Evolutionary conservation across 2,888 invertebrate species (phyloP), one percentile per base, ranked within the genome.

Genomic region (Conchocele bisecta): DNA sequence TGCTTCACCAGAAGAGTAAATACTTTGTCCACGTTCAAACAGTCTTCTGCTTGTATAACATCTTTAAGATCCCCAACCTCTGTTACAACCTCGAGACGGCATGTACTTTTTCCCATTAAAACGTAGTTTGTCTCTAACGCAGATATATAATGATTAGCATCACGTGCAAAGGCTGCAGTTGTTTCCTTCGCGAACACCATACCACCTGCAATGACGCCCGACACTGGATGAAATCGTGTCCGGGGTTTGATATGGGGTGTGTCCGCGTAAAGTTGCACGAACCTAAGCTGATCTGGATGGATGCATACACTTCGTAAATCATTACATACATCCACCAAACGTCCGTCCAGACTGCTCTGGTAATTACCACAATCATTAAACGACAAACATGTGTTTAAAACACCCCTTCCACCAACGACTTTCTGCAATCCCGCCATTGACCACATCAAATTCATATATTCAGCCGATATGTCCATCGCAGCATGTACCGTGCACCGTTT

Each of bases 401-500:
- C 44, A n/a, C 69, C 65, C 11, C 69, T 48, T 6, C 20, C 26
- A n/a, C 64, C 68, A 11, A 61, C 22, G 5, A 68, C 48, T n/a
- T 22, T n/a, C 28, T 65, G 65, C n/a, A 69, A 22, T 26, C 74
- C 69, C 29, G 13, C 35, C 2, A 22, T 37, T n/a, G 74, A 69
- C 74, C 69, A 74, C 7, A 69, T 26, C 65, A 74, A 48, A 17
- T 66, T 54, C n/a, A 74, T 50, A 28, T 46, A 46, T 33, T 48
- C 51, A 13, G 56, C 42, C 13, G 29, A 33, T 33, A 69, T 69
- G 28, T 65, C 28, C 11, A 51, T 50, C 17, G 65, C 74, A 31
- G 48, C 28, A 48, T 69, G 69, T 29, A 74, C 59, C 5, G 59
- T 68, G 28, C 20, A 22, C 11, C 37, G 7, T 13, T 1, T 33